A percentile compares a stretch with the other conserved stretches of the same genome.
Conservation (phyloP, 2,113 vertebrate genomes). For the Bufo bufo region DNA sequence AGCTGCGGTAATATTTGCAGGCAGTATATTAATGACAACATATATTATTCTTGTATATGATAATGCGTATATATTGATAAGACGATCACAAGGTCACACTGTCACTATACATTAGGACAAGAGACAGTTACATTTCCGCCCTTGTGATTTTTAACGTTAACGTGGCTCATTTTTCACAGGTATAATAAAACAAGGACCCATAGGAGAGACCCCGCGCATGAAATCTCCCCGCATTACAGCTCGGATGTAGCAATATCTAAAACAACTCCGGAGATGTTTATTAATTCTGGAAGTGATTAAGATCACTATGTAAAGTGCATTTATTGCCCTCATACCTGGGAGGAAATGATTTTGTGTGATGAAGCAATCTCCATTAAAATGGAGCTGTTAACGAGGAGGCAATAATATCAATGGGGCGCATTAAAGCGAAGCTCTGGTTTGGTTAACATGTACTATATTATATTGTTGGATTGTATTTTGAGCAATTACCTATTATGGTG, state of each 20-base stretch:
- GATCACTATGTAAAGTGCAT: background rate
- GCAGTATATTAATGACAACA: background rate
- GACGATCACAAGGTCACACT: conserved; percentile 4
- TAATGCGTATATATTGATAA: conserved; percentile 1
- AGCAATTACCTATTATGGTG: background rate
- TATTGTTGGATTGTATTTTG: background rate
- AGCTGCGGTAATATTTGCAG: conserved; percentile 14
- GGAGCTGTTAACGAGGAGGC: background rate
- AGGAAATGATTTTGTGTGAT: background rate
- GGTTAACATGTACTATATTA: background rate
- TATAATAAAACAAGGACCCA: background rate
- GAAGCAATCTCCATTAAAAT: background rate
- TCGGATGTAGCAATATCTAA: background rate
- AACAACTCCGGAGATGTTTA: background rate
- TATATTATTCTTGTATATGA: conserved; percentile 18
- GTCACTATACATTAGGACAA: background rate
- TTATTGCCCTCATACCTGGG: background rate
- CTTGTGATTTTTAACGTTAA: background rate
- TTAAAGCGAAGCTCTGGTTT: background rate
- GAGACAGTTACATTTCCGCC: background rate
- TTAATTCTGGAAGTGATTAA: background rate
- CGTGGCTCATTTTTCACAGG: background rate
- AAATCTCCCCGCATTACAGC: background rate
- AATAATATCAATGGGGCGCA: background rate
- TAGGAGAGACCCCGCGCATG: background rate